phyloP scores from a whole-genome alignment of 2,888 invertebrate species.

The Synergus laeviventris region DNA sequence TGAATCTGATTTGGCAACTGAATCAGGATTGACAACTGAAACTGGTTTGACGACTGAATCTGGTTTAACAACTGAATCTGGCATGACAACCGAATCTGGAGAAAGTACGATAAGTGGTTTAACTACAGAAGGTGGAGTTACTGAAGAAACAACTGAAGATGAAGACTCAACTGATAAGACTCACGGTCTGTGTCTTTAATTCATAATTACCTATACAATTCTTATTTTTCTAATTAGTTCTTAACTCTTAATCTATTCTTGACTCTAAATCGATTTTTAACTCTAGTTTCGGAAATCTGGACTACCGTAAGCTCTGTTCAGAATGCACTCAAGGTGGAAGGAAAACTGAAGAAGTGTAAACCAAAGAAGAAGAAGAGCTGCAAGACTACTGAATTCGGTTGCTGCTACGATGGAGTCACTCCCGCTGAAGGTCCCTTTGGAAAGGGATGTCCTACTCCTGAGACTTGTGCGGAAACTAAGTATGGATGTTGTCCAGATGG shows the following conservation, averaged over 20 bases:
- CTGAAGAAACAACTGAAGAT: slow-evolving; percentile 53
- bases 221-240: slow-evolving; percentile 51
- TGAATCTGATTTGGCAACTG: slow-evolving; percentile 57
- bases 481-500: slow-evolving; percentile 91
- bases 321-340: slow-evolving; percentile 76
- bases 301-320: slow-evolving; percentile 79
- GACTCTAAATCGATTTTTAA: too few species aligned
- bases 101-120: not conserved
- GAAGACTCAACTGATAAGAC: slow-evolving; percentile 64
- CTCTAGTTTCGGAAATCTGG: slow-evolving; percentile 75
- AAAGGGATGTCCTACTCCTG: slow-evolving; percentile 84
- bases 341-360: slow-evolving; percentile 79
- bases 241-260: slow-evolving; percentile 10
- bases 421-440: slow-evolving; percentile 89
- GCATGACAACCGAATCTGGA: slow-evolving; percentile 49
- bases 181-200: slow-evolving; percentile 55
- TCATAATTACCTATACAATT: not conserved
- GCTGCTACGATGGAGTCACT: slow-evolving; percentile 89
- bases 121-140: slow-evolving; percentile 45
- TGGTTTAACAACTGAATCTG: slow-evolving; percentile 51
- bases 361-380: slow-evolving; percentile 81
- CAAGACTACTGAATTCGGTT: slow-evolving; percentile 84
- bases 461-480: slow-evolving; percentile 86
- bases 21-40: slow-evolving; percentile 57
- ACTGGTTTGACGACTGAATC: slow-evolving; percentile 47